Evolutionary conservation across 1,140 invertebrate species (phyloP).

Genomic region (Ooceraea biroi): DNA sequence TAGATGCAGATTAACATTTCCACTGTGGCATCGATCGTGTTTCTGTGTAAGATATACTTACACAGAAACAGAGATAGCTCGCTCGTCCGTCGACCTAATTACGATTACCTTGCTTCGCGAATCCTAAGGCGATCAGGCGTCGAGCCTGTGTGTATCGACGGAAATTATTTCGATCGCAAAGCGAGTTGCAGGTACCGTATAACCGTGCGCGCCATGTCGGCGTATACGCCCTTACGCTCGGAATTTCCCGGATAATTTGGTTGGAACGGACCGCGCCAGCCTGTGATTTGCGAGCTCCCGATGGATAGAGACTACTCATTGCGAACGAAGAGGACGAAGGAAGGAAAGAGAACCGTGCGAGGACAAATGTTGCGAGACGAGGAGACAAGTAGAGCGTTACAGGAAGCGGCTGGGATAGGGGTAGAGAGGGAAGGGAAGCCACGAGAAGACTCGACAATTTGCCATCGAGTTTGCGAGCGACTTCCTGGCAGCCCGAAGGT

Average conservation of each 20-base stretch:
- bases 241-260: slow-evolving; percentile 79
- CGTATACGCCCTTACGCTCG: slow-evolving; percentile 45
- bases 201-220: slow-evolving; percentile 24
- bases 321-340: slow-evolving; percentile 65
- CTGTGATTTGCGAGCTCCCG: slow-evolving; percentile 77
- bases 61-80: not conserved
- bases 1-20: not conserved
- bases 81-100: slow-evolving; percentile 17
- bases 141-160: slow-evolving; percentile 45
- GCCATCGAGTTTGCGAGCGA: slow-evolving; percentile 76
- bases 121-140: slow-evolving; percentile 64
- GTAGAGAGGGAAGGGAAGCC: not conserved
- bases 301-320: slow-evolving; percentile 69
- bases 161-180: slow-evolving; percentile 62
- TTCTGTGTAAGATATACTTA: not conserved
- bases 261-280: slow-evolving; percentile 61
- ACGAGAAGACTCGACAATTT: slow-evolving; percentile 74
- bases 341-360: slow-evolving; percentile 48
- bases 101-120: slow-evolving; percentile 12
- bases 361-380: slow-evolving; percentile 55
- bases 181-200: slow-evolving; percentile 39
- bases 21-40: not conserved
- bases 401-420: not conserved
- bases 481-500: slow-evolving; percentile 75
- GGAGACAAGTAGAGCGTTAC: slow-evolving; percentile 6